Evolutionary conservation across 2,113 vertebrate species (phyloP), one percentile per base, ranked within the genome.

Genomic region (Phocoena phocoena): DNA sequence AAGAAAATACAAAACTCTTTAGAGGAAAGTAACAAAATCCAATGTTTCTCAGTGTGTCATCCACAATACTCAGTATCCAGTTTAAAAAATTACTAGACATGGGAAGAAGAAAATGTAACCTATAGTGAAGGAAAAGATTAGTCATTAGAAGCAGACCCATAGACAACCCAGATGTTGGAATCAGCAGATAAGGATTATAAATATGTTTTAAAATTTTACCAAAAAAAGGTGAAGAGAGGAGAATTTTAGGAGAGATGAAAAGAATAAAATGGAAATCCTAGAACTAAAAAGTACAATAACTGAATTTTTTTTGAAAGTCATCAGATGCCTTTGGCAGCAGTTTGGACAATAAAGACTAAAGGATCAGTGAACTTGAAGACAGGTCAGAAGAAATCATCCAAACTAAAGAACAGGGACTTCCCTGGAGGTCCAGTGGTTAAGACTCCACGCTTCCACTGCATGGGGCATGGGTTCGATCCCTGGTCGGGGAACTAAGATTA

Each of bases 361-460:
- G 60, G 14, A 62, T 70, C 33, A 14, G 20, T 93, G 53, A 93
- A 77, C 33, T 26, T 84, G 17, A 83, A 26, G 50, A 93, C 41
- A 68, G 20, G 62, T 93, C 18, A 68, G 83, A 67, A 89, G 62
- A 96, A 89, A 84, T 36, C 47, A 92, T 95, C 36, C 74, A 58
- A 92, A 92, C 60, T 77, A 26, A 63, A 89, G 70, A 79, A 65
- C 15, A 73, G 44, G 55, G 55, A 58, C 55, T 55, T 55, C 53
- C 18, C 6, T 55, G 53, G 53, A 18, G 53, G 18, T 20, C 18
- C 20, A 58, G 55, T 58, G 55, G 55, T 58, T 58, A 58, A 58
- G 55, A 58, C 17, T 58, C 55, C 20, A 58, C 0, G 7, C 17
- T 21, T 58, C 55, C 55, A 58, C 55, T 58, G 55, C 55, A 21